phyloP scores from a whole-genome alignment of 2,113 vertebrate genomes.

The human region DNA sequence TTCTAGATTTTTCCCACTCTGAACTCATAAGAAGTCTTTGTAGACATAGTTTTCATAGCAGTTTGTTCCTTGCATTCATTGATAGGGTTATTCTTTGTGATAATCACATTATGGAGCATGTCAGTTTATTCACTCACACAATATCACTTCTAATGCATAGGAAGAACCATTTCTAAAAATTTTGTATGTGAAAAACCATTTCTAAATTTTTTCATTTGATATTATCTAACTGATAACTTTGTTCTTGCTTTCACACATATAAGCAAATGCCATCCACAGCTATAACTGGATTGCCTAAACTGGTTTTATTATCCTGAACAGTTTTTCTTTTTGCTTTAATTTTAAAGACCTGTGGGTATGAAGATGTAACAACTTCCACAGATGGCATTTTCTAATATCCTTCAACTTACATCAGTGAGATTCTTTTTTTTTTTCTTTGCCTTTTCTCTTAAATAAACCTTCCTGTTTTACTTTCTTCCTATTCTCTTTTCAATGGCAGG shows the following conservation, averaged over 20 bases:
- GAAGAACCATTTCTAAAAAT: not conserved
- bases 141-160: not conserved
- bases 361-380: not conserved
- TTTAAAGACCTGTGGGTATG: not conserved
- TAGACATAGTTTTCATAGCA: not conserved
- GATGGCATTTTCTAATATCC: conserved; percentile 39
- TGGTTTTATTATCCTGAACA: not conserved
- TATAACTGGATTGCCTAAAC: not conserved
- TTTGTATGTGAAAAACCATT: not conserved
- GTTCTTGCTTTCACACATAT: not conserved
- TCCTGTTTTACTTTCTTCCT: conserved; percentile 32
- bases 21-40: not conserved
- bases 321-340: conserved; percentile 35
- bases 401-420: not conserved
- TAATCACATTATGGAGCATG: not conserved
- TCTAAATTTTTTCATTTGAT: not conserved
- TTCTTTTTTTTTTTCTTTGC: not conserved
- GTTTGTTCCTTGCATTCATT: not conserved
- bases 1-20: not conserved
- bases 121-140: not conserved
- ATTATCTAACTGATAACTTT: conserved; percentile 15
- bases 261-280: not conserved
- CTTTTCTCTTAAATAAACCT: conserved; percentile 10
- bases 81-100: not conserved
- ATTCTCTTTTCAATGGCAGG: not conserved